Evolutionary conservation across 2,113 vertebrate genomes (phyloP), one percentile per base, ranked within the genome.

Genomic region (Strix aluco): DNA sequence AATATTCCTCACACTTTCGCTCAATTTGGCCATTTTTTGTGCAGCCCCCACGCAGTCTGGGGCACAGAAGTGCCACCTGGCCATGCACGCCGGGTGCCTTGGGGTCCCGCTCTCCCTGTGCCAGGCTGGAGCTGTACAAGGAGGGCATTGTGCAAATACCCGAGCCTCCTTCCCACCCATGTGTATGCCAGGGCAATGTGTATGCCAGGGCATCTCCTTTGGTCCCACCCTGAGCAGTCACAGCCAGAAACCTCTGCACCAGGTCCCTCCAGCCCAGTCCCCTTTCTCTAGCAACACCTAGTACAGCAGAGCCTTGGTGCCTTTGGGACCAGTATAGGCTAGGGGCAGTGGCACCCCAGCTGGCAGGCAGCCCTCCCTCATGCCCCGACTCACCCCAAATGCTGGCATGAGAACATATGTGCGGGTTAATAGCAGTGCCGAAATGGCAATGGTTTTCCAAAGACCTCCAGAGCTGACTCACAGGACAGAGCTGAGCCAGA

Each of bases 101-200:
- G 0, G 29, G 11, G 38, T 40, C 34, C 36, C 1, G 3, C 25
- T 71, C 18, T 62, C 44, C 69, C 46, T 44, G 11, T 61, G 42
- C 34, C 79, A 55, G 62, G 29, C 23, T 59, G 51, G 18, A 70
- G 26, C 46, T 13, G 3, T 36, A 14, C n/a, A 30, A 26, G 26
- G 16, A 67, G 25, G 25, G 13, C 25, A 6, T 15, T 51, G 26
- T 42, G 26, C 9, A 84, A 54, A 54, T 10, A 81, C 13, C 19
- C 3, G 7, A 55, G 15, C 22, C 74, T 46, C 63, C 25, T 66
- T 77, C 46, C 29, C 32, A 44, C 22, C 11, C n/a, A 40, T 7
- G 32, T 3, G 1, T 42, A 55, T 26, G n/a, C 46, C 0, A 0
- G 32, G 38, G 21, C 13, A 20, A 40, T 7, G 32, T 3, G 1